Evolutionary conservation across 2,113 vertebrate genomes (phyloP).

Genomic region (Syngnathus floridae): DNA sequence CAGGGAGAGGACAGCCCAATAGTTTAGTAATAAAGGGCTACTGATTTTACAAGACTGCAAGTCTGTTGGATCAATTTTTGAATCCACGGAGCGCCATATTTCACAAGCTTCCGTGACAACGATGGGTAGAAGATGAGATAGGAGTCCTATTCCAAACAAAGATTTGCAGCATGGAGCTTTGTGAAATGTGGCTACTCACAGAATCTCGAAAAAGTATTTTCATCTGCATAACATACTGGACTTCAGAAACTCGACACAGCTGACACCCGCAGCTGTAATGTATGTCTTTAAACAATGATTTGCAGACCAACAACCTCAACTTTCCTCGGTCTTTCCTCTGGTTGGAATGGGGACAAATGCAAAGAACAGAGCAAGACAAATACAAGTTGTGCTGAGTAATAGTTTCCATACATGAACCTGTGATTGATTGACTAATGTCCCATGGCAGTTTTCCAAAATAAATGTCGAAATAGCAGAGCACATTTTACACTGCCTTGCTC

Average conservation of each 20-base stretch:
- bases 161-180: conserved; percentile 16
- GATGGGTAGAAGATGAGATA: conserved; percentile 3
- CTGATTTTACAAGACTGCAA: conserved; percentile 12
- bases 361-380: conserved; percentile 8
- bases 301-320: conserved; percentile 16
- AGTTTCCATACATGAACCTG: not conserved
- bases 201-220: conserved; percentile 12
- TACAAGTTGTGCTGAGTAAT: conserved; percentile 8
- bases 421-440: conserved; percentile 1
- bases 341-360: conserved; percentile 8
- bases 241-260: not conserved
- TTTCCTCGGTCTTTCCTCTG: not conserved
- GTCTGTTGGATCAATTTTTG: conserved; percentile 27
- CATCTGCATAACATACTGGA: conserved; percentile 20
- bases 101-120: conserved; percentile 24
- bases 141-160: conserved; percentile 1
- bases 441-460: not conserved
- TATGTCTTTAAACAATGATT: conserved; percentile 5
- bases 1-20: not conserved
- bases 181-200: conserved; percentile 21
- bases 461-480: not conserved
- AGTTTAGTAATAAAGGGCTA: conserved; percentile 9
- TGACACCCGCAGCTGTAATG: not conserved
- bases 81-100: conserved; percentile 11
- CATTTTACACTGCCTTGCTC: not conserved